Evolutionary conservation across 2,797 vertebrate genomes (phyloP).

Genomic region (Tapera naevia): DNA sequence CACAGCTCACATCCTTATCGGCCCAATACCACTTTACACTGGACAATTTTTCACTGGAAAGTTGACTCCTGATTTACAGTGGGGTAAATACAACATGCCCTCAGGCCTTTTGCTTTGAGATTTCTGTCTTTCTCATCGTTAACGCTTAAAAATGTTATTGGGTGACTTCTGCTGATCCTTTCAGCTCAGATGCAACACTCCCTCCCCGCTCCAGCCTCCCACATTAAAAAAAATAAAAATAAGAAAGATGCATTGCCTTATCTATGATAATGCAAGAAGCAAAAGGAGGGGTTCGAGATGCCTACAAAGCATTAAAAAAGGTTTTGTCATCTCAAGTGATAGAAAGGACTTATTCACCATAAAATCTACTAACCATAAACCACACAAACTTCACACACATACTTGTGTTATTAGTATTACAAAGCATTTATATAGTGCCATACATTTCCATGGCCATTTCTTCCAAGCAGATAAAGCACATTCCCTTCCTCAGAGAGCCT

Average conservation of each 20-base stretch:
- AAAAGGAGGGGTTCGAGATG: neutral
- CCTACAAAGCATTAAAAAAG: neutral
- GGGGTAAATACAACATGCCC: neutral
- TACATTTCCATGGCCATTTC: neutral
- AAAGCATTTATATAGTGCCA: constrained; percentile 38
- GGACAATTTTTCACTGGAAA: neutral
- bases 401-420: constrained; percentile 42
- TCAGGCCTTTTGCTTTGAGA: neutral
- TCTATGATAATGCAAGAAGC: neutral
- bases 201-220: neutral
- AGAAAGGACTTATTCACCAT: neutral
- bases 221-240: neutral
- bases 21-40: neutral
- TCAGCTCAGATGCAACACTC: neutral
- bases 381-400: neutral
- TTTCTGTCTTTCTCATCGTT: neutral
- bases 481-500: constrained; percentile 20
- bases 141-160: neutral
- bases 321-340: neutral
- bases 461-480: constrained; percentile 34
- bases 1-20: neutral
- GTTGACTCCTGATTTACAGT: neutral
- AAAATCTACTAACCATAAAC: constrained; percentile 33
- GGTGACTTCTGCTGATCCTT: neutral
- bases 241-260: neutral